Conservation (phyloP, 1,140 invertebrate species). For the Euwallacea fornicatus region DNA sequence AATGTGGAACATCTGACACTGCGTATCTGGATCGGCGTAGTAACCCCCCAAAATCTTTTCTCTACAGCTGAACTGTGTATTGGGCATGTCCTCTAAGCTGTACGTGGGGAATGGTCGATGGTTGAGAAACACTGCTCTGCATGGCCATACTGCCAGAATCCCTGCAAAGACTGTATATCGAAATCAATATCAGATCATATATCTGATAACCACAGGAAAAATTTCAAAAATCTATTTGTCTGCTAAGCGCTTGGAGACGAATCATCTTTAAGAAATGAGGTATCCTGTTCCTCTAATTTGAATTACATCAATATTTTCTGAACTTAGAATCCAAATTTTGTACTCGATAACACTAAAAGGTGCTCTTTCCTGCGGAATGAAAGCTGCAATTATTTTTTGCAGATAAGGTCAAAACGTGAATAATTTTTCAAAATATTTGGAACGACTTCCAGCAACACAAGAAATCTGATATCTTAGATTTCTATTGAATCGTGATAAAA, state of each 20-base stretch:
- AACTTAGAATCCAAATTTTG: too few species aligned
- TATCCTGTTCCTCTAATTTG: too few species aligned
- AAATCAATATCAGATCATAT: not conserved
- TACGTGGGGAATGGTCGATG: constrained; percentile 68
- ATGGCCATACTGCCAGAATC: constrained; percentile 43
- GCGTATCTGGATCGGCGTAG: constrained; percentile 87
- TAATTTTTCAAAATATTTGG: too few species aligned
- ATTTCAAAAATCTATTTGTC: not conserved
- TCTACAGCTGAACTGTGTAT: constrained; percentile 82
- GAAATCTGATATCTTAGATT: too few species aligned
- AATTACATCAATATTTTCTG: too few species aligned
- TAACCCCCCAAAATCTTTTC: constrained; percentile 89
- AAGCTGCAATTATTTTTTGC: too few species aligned
- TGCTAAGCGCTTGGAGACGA: not conserved
- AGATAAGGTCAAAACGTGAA: too few species aligned
- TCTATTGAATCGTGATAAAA: too few species aligned
- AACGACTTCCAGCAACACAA: too few species aligned
- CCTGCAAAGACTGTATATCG: constrained; percentile 39
- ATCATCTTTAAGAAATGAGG: not conserved
- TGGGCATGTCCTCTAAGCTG: constrained; percentile 78
- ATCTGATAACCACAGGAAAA: too few species aligned
- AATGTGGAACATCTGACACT: constrained; percentile 91
- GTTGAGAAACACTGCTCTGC: constrained; percentile 48
- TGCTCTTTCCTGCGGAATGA: too few species aligned
- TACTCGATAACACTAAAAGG: too few species aligned